Evolutionary conservation across 2,888 invertebrate species (phyloP).

Genomic region (Agonopterix alstromeriana): DNA sequence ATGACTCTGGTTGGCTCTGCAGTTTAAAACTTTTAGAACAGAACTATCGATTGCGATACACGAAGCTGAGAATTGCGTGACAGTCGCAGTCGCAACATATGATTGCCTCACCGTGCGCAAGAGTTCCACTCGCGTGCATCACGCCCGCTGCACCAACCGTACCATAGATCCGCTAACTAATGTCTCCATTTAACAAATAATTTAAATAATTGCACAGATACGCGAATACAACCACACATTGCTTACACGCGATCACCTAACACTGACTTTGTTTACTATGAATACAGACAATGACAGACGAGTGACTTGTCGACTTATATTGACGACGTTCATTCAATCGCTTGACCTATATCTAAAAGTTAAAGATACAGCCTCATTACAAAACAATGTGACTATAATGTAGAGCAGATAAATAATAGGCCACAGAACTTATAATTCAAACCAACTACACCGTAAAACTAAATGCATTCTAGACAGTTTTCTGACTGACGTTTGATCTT

Average conservation of each 20-base stretch:
- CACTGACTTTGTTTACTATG: conserved; percentile 13
- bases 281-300: conserved; percentile 5
- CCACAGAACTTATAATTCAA: too few species aligned
- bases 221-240: background rate
- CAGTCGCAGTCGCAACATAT: conserved; percentile 28
- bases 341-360: too few species aligned
- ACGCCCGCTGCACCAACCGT: conserved; percentile 47
- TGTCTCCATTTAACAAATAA: conserved; percentile 31
- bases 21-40: too few species aligned
- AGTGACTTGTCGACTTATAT: background rate
- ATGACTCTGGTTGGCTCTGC: too few species aligned
- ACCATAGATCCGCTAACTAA: conserved; percentile 46
- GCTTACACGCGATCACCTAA: conserved; percentile 7
- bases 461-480: too few species aligned
- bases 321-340: conserved; percentile 1
- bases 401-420: too few species aligned
- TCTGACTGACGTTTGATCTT: too few species aligned
- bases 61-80: conserved; percentile 34
- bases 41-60: conserved; percentile 6
- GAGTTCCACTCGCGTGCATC: conserved; percentile 47
- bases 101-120: conserved; percentile 38
- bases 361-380: too few species aligned
- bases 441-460: too few species aligned
- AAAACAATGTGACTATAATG: too few species aligned
- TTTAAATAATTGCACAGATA: conserved; percentile 1